Percentiles rank a stretch among this genome's conserved stretches.
Conservation (phyloP, 2,888 invertebrate species). For the Drosophila atroscutellata region DNA sequence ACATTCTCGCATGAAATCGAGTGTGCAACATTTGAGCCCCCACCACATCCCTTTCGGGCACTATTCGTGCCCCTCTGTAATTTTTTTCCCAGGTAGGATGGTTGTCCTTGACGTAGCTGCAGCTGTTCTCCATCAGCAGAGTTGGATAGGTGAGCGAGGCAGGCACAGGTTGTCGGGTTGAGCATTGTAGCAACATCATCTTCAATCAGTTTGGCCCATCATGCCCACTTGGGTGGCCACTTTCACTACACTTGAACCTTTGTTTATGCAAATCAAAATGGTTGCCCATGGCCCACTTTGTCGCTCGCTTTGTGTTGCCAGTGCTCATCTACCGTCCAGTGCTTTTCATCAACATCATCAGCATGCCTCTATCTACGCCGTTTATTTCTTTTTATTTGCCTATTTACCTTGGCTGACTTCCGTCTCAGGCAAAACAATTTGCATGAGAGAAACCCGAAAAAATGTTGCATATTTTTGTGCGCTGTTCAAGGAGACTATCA, state of each 20-base stretch:
- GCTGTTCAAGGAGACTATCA: constrained; percentile 62
- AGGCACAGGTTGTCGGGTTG: constrained; percentile 1
- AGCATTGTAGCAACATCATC: constrained; percentile 41
- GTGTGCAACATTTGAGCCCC: constrained; percentile 66
- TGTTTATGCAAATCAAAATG: constrained; percentile 78
- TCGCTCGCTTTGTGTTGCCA: constrained; percentile 39
- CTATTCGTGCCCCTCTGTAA: not conserved
- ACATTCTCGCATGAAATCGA: constrained; percentile 78
- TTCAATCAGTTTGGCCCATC: constrained; percentile 70
- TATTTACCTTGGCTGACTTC: constrained; percentile 58
- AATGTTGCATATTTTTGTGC: constrained; percentile 60
- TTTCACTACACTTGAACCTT: constrained; percentile 75
- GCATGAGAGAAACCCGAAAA: constrained; percentile 30
- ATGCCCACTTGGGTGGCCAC: constrained; percentile 67
- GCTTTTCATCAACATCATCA: constrained; percentile 51
- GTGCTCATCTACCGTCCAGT: constrained; percentile 37
- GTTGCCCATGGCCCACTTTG: constrained; percentile 76
- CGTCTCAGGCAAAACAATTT: constrained; percentile 38
- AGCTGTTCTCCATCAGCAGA: constrained; percentile 23
- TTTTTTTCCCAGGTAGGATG: constrained; percentile 54
- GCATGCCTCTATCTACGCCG: not conserved
- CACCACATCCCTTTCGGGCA: not conserved
- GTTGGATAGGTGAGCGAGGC: constrained; percentile 1
- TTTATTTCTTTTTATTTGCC: constrained; percentile 8
- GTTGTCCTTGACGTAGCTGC: constrained; percentile 54